Evolutionary conservation across 37 sponge, comb jelly and placozoan genomes (phyloP).

Genomic region (Halichondria panicea): DNA sequence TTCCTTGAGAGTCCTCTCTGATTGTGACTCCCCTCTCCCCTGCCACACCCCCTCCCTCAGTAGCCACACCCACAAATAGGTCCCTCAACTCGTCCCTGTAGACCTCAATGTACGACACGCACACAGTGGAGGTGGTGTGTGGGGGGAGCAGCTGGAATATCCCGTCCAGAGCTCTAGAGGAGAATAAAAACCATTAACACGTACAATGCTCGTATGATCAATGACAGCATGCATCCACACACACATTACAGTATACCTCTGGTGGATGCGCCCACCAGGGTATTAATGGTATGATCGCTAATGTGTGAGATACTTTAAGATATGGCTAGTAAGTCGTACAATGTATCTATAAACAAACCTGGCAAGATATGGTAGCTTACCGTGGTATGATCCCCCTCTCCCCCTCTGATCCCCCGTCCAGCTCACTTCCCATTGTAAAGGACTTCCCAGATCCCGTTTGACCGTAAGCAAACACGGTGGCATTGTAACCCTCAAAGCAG

Average conservation of each 20-base stretch:
- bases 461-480: slow-evolving; percentile 96
- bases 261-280: too few relatives aligned
- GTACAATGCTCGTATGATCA: too few relatives aligned
- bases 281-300: too few relatives aligned
- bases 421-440: slow-evolving; percentile 92
- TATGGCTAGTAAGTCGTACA: neutral
- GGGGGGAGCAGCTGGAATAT: neutral
- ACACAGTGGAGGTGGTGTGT: slow-evolving; percentile 4
- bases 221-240: too few relatives aligned
- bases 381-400: slow-evolving; percentile 59
- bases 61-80: slow-evolving; percentile 73
- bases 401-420: slow-evolving; percentile 8
- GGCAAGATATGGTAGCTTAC: too few relatives aligned
- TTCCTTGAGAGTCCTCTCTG: slow-evolving; percentile 76
- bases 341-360: neutral
- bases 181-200: neutral
- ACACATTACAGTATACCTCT: too few relatives aligned
- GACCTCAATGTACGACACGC: slow-evolving; percentile 93
- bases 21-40: slow-evolving; percentile 40
- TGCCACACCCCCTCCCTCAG: neutral
- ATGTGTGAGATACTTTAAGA: neutral
- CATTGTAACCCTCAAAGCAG: slow-evolving; percentile 90
- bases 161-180: slow-evolving; percentile 44
- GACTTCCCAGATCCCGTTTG: slow-evolving; percentile 99
- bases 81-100: slow-evolving; percentile 98